Percentiles rank a stretch among this genome's conserved stretches.
Conservation (phyloP, 2,797 vertebrate species). For the Argyrosomus regius region DNA sequence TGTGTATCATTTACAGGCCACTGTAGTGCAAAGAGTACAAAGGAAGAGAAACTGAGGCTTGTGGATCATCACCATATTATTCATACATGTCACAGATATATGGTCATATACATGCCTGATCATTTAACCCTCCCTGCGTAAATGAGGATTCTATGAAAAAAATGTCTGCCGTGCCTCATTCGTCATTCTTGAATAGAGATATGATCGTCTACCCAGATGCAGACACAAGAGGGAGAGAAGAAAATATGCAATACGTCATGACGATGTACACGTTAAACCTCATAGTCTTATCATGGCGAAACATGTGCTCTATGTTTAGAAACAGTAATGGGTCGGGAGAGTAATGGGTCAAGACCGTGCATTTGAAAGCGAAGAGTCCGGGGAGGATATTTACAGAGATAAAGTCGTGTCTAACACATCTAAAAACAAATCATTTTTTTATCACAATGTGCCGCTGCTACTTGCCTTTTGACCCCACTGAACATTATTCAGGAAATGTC, state of each 20-base stretch:
- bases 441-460: neutral
- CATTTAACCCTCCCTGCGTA: neutral
- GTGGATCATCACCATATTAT: neutral
- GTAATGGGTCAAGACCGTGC: neutral
- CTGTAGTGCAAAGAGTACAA: neutral
- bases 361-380: neutral
- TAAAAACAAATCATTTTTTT: conserved; percentile 10
- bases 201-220: neutral
- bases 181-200: conserved; percentile 21
- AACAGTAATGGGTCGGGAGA: neutral
- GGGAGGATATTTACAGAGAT: conserved; percentile 17
- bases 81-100: neutral
- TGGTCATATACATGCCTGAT: neutral
- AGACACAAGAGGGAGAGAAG: neutral
- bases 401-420: neutral
- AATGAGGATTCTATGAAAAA: neutral
- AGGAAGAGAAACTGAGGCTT: neutral
- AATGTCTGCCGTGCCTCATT: neutral
- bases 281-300: conserved; percentile 33
- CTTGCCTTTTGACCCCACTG: neutral
- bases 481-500: conserved; percentile 5
- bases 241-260: conserved; percentile 4
- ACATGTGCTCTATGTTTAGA: conserved; percentile 38
- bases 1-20: neutral
- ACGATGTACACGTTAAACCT: neutral